Evolutionary conservation across 2,113 vertebrate species (phyloP), one percentile per base, ranked within the genome.

Genomic region (Hydrolagus affinis): DNA sequence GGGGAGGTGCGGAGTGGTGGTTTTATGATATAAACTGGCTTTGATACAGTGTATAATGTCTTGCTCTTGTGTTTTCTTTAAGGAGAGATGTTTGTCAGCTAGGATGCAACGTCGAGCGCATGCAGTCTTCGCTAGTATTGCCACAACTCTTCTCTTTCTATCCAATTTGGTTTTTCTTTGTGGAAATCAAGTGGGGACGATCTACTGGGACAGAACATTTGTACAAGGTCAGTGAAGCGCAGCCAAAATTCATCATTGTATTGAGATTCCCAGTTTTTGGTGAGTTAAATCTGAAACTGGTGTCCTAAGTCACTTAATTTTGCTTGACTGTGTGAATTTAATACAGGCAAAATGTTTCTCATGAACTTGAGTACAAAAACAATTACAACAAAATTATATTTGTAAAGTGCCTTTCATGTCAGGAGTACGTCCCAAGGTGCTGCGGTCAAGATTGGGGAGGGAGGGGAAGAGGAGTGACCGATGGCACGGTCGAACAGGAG

Each of bases 111-210:
- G 95, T n/a, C 95, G 96, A 7, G 88, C 94, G 85, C 90, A 94
- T 0, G 98, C 96, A 8, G 90, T 94, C n/a, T 90, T 99, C 0
- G 97, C 94, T 0, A 93, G 96, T 87, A 93, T 96, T 88, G 95
- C 95, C 66, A 99, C 96, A 17, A 95, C 96, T 21, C 91, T 97
- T 93, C 90, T 99, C 91, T 98, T 99, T 92, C 93, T 98, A 87
- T 98, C 97, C 89, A 99, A 99, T 91, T 94, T 99, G 86, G 93
- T 99, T 86, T 99, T 99, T 91, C 95, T 99, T 0, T 97, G 97
- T 66, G 98, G 98, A 80, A 94, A 89, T 88, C 94, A 97, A 0
- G 92, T 99, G 32, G 96, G 96, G 76, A 93, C 89, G 89, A 94
- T 96, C 89, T 98, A 97, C 91, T 99, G 96, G 96, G 94, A 95